A percentile compares a stretch with the other conserved stretches of the same genome.
These are phyloP conservation scores for Sandelia bainsii DNA, from an alignment of 2,797 vertebrate species.

Conservation along the genomic window DNA sequence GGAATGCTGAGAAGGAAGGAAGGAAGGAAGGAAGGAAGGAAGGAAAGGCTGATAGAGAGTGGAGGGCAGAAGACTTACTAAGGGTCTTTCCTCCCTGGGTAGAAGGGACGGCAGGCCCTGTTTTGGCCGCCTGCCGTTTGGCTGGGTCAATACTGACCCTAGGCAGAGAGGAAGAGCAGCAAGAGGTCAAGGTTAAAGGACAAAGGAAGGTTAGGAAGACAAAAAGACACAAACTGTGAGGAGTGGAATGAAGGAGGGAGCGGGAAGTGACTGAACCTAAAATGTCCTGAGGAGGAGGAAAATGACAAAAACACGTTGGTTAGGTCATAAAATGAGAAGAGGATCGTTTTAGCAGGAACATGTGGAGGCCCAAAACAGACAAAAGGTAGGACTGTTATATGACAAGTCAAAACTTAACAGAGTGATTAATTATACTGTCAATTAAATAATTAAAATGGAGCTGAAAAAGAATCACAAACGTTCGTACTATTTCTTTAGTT, in stretches of 20 bases:
- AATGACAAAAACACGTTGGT: slow-evolving; percentile 27
- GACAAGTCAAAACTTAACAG: neutral
- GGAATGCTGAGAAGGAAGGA: slow-evolving; percentile 54
- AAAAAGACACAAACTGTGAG: slow-evolving; percentile 60
- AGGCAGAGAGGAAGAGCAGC: slow-evolving; percentile 82
- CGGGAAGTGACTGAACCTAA: slow-evolving; percentile 49
- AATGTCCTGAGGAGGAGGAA: slow-evolving; percentile 46
- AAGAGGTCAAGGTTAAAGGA: slow-evolving; percentile 81
- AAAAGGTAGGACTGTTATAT: slow-evolving; percentile 2
- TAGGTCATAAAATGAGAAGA: slow-evolving; percentile 30
- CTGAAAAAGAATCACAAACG: neutral
- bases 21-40: slow-evolving; percentile 43
- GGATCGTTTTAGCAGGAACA: neutral
- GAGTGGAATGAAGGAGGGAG: slow-evolving; percentile 39
- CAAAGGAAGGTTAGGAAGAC: slow-evolving; percentile 77
- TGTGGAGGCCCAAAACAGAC: slow-evolving; percentile 24
- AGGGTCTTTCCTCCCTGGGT: slow-evolving; percentile 87
- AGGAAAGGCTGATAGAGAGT: slow-evolving; percentile 62
- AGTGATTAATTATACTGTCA: neutral
- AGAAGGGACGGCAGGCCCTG: slow-evolving; percentile 83
- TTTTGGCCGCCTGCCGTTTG: slow-evolving; percentile 87
- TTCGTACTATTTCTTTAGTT: neutral
- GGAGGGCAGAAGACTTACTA: slow-evolving; percentile 88
- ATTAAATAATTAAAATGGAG: neutral
- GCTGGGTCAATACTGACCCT: slow-evolving; percentile 90